These are phyloP conservation scores for Shargacucullia verbasci DNA, from an alignment of 2,888 invertebrate genomes.

Conservation along the genomic window DNA sequence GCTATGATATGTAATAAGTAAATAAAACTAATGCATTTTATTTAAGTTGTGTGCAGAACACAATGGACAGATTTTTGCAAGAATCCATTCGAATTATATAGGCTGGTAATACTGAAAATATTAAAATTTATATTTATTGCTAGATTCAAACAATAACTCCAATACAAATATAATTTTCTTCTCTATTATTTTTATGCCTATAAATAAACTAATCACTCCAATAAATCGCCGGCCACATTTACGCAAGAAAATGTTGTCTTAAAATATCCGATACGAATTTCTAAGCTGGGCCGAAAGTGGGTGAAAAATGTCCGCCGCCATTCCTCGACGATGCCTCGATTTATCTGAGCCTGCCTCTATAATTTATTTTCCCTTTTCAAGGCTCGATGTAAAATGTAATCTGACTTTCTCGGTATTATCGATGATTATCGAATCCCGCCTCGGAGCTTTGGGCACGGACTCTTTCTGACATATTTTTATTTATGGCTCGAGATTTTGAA, in stretches of 20 bases:
- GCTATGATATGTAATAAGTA: too few relatives aligned
- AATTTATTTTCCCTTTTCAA: conserved; percentile 58
- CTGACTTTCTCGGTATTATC: conserved; percentile 51
- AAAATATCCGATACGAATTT: conserved; percentile 35
- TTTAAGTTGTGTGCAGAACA: too few relatives aligned
- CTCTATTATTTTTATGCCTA: neutral
- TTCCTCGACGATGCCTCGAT: conserved; percentile 36
- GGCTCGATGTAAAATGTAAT: conserved; percentile 51
- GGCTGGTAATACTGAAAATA: too few relatives aligned
- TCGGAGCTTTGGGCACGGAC: conserved; percentile 14
- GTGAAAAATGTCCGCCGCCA: conserved; percentile 38
- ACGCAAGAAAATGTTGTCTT: neutral
- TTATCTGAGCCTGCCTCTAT: conserved; percentile 48
- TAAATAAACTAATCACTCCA: conserved; percentile 2
- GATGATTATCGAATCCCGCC: conserved; percentile 43
- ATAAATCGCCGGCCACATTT: conserved; percentile 9
- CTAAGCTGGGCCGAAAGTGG: conserved; percentile 21
- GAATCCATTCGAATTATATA: too few relatives aligned
- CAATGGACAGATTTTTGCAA: too few relatives aligned
- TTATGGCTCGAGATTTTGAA: conserved; percentile 30
- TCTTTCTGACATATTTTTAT: conserved; percentile 44
- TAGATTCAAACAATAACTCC: too few relatives aligned
- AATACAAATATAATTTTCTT: neutral
- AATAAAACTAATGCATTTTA: too few relatives aligned
- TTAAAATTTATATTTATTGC: too few relatives aligned